Percentiles rank a stretch among this genome's conserved stretches.
phyloP scores from a whole-genome alignment of 2,113 vertebrate species.

The Arizona elegans region DNA sequence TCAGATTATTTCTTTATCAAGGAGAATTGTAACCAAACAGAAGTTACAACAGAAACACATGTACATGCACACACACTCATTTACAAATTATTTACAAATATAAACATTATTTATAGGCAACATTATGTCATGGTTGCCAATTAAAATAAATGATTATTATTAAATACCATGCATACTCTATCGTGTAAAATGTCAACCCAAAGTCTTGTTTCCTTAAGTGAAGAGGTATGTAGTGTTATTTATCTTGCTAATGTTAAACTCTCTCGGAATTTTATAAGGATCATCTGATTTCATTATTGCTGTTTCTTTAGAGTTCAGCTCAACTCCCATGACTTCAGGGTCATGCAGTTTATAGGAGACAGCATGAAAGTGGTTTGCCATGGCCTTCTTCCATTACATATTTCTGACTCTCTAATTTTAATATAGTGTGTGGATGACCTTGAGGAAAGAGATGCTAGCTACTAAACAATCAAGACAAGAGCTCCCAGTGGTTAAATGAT shows the following conservation, averaged over 20 bases:
- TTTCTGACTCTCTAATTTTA: background rate
- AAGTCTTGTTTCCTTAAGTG: background rate
- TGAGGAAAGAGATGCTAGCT: background rate
- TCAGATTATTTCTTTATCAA: background rate
- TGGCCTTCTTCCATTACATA: background rate
- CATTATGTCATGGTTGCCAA: background rate
- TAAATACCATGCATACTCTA: background rate
- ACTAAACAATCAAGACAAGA: background rate
- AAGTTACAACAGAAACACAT: background rate
- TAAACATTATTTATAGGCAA: background rate
- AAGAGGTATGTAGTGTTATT: background rate
- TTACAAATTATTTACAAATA: background rate
- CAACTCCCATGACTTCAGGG: background rate
- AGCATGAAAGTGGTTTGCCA: background rate
- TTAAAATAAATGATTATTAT: background rate
- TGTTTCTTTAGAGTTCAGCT: background rate
- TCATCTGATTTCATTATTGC: background rate
- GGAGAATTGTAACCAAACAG: background rate
- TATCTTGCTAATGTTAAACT: background rate
- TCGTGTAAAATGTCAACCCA: background rate
- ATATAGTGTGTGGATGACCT: background rate
- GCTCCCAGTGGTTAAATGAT: background rate
- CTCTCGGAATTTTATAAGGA: background rate
- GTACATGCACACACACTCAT: background rate
- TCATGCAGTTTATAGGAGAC: background rate